A percentile compares a stretch with the other conserved stretches of the same genome.
These are phyloP conservation scores for Corydoras maculifer DNA, from an alignment of 2,113 vertebrate species.

Conservation along the genomic window DNA sequence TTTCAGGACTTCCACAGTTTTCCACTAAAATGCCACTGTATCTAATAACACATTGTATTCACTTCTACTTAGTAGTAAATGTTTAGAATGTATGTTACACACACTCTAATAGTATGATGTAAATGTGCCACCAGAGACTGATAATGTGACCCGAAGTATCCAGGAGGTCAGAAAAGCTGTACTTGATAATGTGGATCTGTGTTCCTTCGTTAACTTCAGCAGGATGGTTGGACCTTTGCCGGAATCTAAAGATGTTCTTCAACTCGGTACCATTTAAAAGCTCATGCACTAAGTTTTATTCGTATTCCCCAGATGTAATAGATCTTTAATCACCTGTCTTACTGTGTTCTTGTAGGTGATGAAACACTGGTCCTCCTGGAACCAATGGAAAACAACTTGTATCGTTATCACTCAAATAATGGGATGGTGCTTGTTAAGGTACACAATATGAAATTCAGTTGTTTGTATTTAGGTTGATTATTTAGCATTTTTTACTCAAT, in stretches of 20 bases:
- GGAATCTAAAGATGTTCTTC: constrained; percentile 43
- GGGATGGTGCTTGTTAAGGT: constrained; percentile 42
- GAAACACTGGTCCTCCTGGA: constrained; percentile 27
- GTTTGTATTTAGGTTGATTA: not conserved
- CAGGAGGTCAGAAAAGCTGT: constrained; percentile 55
- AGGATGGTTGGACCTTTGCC: constrained; percentile 60
- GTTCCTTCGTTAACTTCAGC: constrained; percentile 50
- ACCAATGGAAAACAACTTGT: constrained; percentile 27
- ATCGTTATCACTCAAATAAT: constrained; percentile 6
- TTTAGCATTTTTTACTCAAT: not conserved
- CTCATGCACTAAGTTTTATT: not conserved
- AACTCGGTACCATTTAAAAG: constrained; percentile 27
- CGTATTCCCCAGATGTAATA: not conserved
- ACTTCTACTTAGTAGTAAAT: not conserved
- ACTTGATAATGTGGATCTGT: constrained; percentile 55
- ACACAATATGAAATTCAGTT: not conserved
- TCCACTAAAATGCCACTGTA: not conserved
- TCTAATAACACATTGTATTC: not conserved
- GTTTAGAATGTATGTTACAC: not conserved
- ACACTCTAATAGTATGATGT: not conserved
- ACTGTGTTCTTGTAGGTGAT: constrained; percentile 30
- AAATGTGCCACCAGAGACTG: not conserved
- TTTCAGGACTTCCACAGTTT: no score
- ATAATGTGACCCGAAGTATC: constrained; percentile 45
- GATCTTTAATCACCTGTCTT: not conserved